These are phyloP conservation scores for Mizuhopecten yessoensis DNA, from an alignment of 1,140 invertebrate species.

Conservation along the genomic window DNA sequence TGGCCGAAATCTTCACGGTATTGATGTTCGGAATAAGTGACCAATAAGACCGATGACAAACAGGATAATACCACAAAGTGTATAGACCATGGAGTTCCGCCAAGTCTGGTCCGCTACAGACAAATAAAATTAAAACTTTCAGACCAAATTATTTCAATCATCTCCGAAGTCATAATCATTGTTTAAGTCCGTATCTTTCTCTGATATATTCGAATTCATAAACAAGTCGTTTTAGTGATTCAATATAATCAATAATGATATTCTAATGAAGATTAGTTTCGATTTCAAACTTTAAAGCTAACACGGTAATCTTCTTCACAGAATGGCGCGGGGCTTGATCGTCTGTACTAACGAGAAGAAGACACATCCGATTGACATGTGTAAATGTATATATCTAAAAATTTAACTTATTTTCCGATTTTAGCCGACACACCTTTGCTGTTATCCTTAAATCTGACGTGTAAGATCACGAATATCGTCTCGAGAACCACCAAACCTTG, in stretches of 20 bases:
- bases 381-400: background rate
- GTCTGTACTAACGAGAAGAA: background rate
- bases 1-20: background rate
- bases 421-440: background rate
- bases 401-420: background rate
- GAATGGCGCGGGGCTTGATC: background rate
- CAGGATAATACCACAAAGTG: background rate
- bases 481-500: too few relatives aligned
- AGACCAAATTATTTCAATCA: background rate
- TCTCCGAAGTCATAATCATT: background rate
- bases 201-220: too few relatives aligned
- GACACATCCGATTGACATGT: background rate
- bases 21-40: slow-evolving; percentile 5
- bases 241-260: too few relatives aligned
- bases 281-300: background rate
- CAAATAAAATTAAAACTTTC: background rate
- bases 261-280: background rate
- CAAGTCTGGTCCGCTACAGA: background rate
- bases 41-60: slow-evolving; percentile 10
- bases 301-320: background rate
- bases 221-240: too few relatives aligned
- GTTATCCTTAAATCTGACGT: background rate
- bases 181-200: background rate
- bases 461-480: background rate
- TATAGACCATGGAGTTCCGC: background rate